Base-by-base conservation (phyloP, 2,797 vertebrate genomes). In the Chelon auratus region DNA sequence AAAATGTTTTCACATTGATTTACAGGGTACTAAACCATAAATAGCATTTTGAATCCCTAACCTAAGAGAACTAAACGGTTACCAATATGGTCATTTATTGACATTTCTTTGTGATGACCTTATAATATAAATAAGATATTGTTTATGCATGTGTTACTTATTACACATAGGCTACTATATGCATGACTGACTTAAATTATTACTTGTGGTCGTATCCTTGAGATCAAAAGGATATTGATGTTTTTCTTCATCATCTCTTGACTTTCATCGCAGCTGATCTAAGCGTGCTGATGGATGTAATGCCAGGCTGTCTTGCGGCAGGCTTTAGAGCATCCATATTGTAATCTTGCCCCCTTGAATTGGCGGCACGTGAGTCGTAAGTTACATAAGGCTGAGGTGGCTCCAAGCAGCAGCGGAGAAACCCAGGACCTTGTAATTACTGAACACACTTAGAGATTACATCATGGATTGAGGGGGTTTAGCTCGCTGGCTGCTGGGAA, bases 391-490 rank as follows among this genome's bases (percentile, higher is more conserved):
- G 30, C 78, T 0, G 81, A 86, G 86, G 89, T 81, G 77, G 78
- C 81, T 91, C 80, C 72, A 80, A 88, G 87, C 77, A 88, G 87
- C 77, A 62, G 71, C 5, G n/a, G 80, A 88, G 78, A 67, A 85
- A 77, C 77, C 83, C 82, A 51, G 82, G 90, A 75, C 77, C 90
- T 89, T 89, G 90, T 93, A 90, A 91, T 93, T 89, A 91, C 87
- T 86, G 78, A 83, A 87, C 83, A 89, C 85, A 87, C 82, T 91
- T 85, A 51, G 79, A 90, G 90, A 92, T 93, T 92, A 93, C 89
- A 89, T 90, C 87, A 89, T 81, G 85, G 90, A 91, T 90, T 89
- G 88, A 77, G 67, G 70, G 69, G 89, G 54, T 88, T 91, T 91
- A 87, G 61, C 81, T 76, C 2, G 77, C 78, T 74, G 78, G 55